Base-by-base conservation (phyloP, 2,113 vertebrate genomes). In the Phylloscopus trochiloides region DNA sequence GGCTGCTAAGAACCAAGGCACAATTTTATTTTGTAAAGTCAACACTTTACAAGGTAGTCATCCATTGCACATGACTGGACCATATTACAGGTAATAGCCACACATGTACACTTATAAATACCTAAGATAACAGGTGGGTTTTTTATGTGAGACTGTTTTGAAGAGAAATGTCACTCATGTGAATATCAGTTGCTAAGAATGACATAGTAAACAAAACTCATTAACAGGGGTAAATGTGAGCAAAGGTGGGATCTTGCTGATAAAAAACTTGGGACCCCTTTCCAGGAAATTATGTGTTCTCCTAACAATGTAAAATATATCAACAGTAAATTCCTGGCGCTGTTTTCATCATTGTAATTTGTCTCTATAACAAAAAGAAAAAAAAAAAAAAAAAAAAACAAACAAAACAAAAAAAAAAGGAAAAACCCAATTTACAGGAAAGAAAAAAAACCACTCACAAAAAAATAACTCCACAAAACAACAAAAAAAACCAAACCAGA, bases 261-360 rank as follows among this genome's bases (percentile, higher is more conserved):
- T 86, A 74, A 88, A 78, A 75, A 89, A 92, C 92, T 95, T 95
- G 93, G 81, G 52, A 85, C 70, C 42, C 55, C 92, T 96, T 58
- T 86, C 36, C 87, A 55, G 50, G 68, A 94, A 87, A 82, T 21
- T 58, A 4, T 70, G 12, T 78, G 28, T 86, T 78, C 38, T 47
- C 26, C 71, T 95, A 94, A 81, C 75, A 88, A 28, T 90, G 59
- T 90, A 59, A 67, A 86, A 80, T 83, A 51, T 66, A 90, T 72
- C 47, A 85, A 71, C 18, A 73, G 65, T 82, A 73, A 93, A 86
- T 68, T 92, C 22, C 59, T 92, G 52, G 4, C 0, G 0, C 42
- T 47, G 17, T 83, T 73, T 54, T 54, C 4, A 2, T 28, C 59
- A 9, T n/a, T 71, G 25, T 85, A 65, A 58, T 92, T 92, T 74